Evolutionary conservation across 2,113 vertebrate species (phyloP).

Genomic region (Nymphicus hollandicus): DNA sequence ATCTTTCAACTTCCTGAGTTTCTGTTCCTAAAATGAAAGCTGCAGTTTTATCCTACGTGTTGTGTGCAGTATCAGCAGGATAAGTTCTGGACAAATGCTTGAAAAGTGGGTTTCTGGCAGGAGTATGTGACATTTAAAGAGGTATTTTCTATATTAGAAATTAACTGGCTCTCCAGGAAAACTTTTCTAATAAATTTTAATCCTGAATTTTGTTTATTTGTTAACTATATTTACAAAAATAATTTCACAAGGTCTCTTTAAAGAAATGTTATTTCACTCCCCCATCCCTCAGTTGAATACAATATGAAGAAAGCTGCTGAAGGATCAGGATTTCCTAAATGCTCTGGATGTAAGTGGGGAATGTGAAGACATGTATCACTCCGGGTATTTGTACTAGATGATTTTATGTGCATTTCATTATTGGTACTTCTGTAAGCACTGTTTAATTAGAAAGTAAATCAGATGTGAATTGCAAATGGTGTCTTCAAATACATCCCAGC

Average conservation of each 20-base stretch:
- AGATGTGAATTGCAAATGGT: conserved; percentile 39
- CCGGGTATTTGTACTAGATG: not conserved
- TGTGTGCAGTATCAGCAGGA: not conserved
- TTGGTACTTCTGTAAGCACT: not conserved
- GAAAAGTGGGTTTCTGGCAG: not conserved
- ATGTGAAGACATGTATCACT: not conserved
- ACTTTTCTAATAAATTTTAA: not conserved
- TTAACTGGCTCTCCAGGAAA: not conserved
- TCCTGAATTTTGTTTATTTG: not conserved
- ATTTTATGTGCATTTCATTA: conserved; percentile 14
- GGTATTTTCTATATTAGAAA: not conserved
- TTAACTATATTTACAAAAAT: not conserved
- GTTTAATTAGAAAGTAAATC: conserved; percentile 45
- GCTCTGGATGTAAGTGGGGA: not conserved
- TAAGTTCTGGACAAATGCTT: not conserved
- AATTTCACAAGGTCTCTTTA: not conserved
- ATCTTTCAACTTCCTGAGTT: not conserved
- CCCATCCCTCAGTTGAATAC: not conserved
- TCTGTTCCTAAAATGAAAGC: not conserved
- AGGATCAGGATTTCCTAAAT: not conserved
- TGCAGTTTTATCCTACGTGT: not conserved
- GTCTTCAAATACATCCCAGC: not conserved
- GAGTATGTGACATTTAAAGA: not conserved
- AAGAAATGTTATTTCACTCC: not conserved
- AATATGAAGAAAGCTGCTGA: not conserved